Conservation (phyloP, 2,888 invertebrate species). For the Tipula confusa region DNA sequence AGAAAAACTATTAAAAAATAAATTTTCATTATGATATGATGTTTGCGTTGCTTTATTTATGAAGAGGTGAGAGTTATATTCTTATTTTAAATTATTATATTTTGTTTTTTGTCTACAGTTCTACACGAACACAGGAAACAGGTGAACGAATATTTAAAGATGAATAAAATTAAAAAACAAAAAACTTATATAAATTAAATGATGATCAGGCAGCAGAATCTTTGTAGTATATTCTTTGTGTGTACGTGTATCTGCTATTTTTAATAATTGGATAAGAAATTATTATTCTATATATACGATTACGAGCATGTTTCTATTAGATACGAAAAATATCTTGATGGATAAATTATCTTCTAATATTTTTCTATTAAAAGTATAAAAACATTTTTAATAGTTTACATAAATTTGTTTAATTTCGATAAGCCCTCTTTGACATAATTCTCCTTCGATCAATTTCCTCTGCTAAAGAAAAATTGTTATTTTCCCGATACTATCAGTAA, state of each 20-base stretch:
- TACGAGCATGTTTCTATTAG: not conserved
- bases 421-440: no score
- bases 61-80: conserved; percentile 20
- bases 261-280: not conserved
- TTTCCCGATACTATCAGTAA: no score
- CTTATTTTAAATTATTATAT: not conserved
- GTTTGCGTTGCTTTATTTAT: not conserved
- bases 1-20: not conserved
- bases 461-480: no score
- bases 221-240: not conserved
- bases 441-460: no score
- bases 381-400: no score
- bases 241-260: not conserved
- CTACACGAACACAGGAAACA: conserved; percentile 25
- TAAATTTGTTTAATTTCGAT: no score
- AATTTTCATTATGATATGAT: not conserved
- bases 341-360: not conserved
- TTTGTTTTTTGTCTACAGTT: not conserved
- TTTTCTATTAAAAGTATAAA: no score
- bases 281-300: not conserved
- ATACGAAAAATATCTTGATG: not conserved
- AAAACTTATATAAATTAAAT: not conserved
- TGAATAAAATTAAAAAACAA: not conserved
- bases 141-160: not conserved
- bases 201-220: conserved; percentile 16